Evolutionary conservation across 2,113 vertebrate species (phyloP).

Genomic region (Tinamus guttatus): DNA sequence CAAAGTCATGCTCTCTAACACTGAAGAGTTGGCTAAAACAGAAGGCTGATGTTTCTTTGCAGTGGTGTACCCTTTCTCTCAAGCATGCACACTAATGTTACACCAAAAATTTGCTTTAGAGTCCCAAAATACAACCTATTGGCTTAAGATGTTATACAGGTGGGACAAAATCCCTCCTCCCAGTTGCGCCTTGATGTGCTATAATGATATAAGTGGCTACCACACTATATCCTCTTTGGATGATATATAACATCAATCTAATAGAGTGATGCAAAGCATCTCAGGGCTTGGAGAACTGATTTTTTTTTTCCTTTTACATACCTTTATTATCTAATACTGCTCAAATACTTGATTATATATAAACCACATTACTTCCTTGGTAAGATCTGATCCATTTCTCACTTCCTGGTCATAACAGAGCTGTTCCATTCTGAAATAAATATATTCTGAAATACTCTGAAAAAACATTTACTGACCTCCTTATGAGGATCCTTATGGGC

Average conservation of each 20-base stretch:
- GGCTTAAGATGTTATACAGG: background rate
- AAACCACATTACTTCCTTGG: background rate
- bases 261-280: background rate
- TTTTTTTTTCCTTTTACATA: background rate
- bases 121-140: background rate
- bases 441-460: too few species aligned
- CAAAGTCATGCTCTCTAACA: background rate
- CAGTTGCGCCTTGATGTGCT: background rate
- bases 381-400: background rate
- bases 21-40: background rate
- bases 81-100: background rate
- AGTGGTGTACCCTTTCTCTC: background rate
- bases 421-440: background rate
- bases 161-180: background rate
- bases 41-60: background rate
- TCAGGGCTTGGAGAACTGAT: background rate
- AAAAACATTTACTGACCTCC: constrained; percentile 80
- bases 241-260: background rate
- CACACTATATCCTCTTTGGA: background rate
- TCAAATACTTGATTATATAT: background rate
- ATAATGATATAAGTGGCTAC: rapidly evolving
- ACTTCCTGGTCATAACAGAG: background rate
- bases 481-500: constrained; percentile 96
- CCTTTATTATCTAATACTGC: background rate
- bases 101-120: background rate